Base-by-base conservation (phyloP, 1,140 invertebrate species). In the Wasmannia auropunctata region DNA sequence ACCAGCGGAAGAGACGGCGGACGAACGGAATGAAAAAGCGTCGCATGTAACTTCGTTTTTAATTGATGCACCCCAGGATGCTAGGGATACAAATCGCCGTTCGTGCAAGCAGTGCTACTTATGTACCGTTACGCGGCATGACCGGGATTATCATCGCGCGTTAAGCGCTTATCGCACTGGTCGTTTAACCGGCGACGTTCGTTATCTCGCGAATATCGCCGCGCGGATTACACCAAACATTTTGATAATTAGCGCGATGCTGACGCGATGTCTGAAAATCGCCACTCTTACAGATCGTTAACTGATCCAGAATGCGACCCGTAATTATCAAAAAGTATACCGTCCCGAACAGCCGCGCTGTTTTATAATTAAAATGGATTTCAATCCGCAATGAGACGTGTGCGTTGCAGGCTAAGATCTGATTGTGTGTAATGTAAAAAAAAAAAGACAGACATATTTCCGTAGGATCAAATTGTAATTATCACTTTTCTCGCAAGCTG, bases 111-210 rank as follows among this genome's bases (percentile, higher is more conserved):
- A 62, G 37, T 65, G 58, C 76, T 70, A 88, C 76, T 89, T 89
- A 89, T 40, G 49, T 89, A 88, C 75, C 87, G 77, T 89, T 89
- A 89, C 54, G 56, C 70, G 25, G 46, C 40, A 72, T 22, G 56
- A 25, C 19, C 40, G 19, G 77, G 51, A 86, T 89, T 89, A 89
- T 77, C 85, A 60, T 67, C 28, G 46, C 22, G 31, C 14, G 11
- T 43, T 43, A 37, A 16, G 65, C 83, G 70, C 88, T 83, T 89
- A 89, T 89, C 77, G 77, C 63, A 40, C 31, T n/a, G 54, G 60
- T 31, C 69, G 86, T 88, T 89, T 37, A 88, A 86, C 67, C 79
- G 58, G 22, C n/a, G 40, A 31, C 72, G 49, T 72, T 89, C 67
- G 56, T 86, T 86, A 86, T 79, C 80, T 60, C 43, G 43, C 31